Percentiles rank a stretch among this genome's conserved stretches.
phyloP scores from a whole-genome alignment of 2,113 vertebrate species.

The Crotalus tigris region DNA sequence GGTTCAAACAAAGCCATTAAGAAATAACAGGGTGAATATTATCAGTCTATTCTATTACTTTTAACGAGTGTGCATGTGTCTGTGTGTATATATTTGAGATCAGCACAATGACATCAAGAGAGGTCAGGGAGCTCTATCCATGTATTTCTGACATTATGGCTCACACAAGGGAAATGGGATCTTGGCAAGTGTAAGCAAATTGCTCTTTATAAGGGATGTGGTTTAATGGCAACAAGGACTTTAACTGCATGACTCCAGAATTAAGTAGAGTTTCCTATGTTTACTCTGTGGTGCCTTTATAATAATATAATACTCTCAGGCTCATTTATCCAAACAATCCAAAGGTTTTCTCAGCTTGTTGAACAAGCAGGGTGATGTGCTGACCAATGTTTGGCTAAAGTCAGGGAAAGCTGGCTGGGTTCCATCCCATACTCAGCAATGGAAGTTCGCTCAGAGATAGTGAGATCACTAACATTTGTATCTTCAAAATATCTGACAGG shows the following conservation, averaged over 20 bases:
- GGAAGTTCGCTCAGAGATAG: neutral
- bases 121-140: constrained; percentile 39
- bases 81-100: constrained; percentile 2
- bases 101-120: neutral
- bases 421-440: neutral
- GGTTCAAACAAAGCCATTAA: constrained; percentile 36
- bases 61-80: neutral
- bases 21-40: constrained; percentile 62
- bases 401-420: neutral
- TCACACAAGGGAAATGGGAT: neutral
- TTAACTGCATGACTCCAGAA: neutral
- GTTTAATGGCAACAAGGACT: neutral
- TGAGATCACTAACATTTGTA: neutral
- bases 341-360: neutral
- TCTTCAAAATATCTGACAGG: neutral
- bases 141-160: constrained; percentile 7
- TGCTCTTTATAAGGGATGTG: neutral
- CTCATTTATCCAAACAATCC: neutral
- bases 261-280: neutral
- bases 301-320: neutral
- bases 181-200: constrained; percentile 9
- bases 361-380: neutral
- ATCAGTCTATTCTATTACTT: constrained; percentile 65
- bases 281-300: neutral
- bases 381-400: neutral